Percentiles rank a stretch among this genome's conserved stretches.
phyloP scores from a whole-genome alignment of 2,797 vertebrate species.

The Streptopelia turtur region DNA sequence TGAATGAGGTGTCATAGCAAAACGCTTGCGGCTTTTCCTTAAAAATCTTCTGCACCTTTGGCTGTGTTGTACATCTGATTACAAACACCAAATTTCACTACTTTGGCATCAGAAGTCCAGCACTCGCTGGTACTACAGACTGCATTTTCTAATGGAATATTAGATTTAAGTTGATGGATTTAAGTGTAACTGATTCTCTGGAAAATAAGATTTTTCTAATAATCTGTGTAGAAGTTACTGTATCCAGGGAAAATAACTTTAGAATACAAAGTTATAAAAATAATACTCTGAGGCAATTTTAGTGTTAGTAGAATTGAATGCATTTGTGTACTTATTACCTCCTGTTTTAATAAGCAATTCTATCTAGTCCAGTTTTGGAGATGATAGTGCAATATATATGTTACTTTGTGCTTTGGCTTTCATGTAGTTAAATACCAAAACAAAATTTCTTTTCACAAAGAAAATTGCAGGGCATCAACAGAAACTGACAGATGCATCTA shows the following conservation, averaged over 20 bases:
- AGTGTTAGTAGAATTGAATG: not conserved
- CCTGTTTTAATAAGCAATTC: not conserved
- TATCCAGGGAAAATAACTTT: not conserved
- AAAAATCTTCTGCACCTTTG: not conserved
- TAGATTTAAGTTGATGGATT: not conserved
- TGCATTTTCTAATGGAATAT: not conserved
- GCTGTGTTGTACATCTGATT: not conserved
- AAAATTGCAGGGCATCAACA: conserved; percentile 77
- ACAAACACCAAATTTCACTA: not conserved
- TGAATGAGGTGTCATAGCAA: not conserved
- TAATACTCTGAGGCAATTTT: not conserved
- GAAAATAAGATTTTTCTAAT: not conserved
- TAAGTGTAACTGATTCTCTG: not conserved
- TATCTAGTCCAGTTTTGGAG: not conserved
- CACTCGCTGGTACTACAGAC: not conserved
- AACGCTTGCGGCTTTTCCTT: not conserved
- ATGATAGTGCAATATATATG: not conserved
- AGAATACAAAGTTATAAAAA: not conserved
- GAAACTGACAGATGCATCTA: conserved; percentile 82
- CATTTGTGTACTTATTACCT: not conserved
- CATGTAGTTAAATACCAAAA: conserved; percentile 62
- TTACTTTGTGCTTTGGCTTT: conserved; percentile 21
- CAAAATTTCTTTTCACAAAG: conserved; percentile 69
- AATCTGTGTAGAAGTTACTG: not conserved
- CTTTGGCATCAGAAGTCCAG: not conserved